Evolutionary conservation across 2,797 vertebrate species (phyloP).

Genomic region (Oceanodroma leucorhoa): DNA sequence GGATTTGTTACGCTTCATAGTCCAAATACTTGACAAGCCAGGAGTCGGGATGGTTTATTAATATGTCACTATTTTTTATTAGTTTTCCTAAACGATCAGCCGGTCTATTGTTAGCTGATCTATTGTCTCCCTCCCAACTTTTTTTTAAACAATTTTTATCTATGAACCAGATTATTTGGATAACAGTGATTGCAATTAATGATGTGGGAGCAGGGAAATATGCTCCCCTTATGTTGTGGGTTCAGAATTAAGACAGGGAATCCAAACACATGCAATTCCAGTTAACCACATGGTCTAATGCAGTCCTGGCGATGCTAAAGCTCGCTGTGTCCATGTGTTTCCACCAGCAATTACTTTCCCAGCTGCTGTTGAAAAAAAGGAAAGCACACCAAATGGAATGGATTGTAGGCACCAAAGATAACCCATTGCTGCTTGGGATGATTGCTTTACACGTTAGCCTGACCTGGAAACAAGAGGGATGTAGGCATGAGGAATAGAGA

Average conservation of each 20-base stretch:
- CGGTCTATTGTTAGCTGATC: constrained; percentile 46
- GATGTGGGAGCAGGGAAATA: constrained; percentile 49
- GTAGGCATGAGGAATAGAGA: neutral
- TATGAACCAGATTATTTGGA: constrained; percentile 63
- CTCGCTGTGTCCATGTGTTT: constrained; percentile 11
- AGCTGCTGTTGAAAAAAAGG: neutral
- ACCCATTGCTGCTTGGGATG: neutral
- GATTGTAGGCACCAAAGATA: constrained; percentile 7
- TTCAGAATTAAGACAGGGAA: constrained; percentile 43
- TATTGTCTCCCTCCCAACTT: neutral
- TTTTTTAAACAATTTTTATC: constrained; percentile 23
- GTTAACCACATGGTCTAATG: constrained; percentile 51
- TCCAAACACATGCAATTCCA: constrained; percentile 43
- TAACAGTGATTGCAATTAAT: constrained; percentile 58
- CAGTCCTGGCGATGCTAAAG: neutral
- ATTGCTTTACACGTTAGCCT: constrained; percentile 11
- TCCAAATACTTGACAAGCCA: constrained; percentile 44
- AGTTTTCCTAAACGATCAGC: constrained; percentile 46
- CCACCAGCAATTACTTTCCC: constrained; percentile 50
- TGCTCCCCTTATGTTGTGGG: constrained; percentile 56
- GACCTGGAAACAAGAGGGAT: neutral
- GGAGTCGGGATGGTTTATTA: constrained; percentile 54
- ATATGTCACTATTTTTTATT: constrained; percentile 43
- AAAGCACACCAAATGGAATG: neutral
- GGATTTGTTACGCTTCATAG: neutral